Percentiles rank a stretch among this genome's conserved stretches.
These are phyloP conservation scores for Pterois miles DNA, from an alignment of 2,797 vertebrate genomes.

Conservation along the genomic window DNA sequence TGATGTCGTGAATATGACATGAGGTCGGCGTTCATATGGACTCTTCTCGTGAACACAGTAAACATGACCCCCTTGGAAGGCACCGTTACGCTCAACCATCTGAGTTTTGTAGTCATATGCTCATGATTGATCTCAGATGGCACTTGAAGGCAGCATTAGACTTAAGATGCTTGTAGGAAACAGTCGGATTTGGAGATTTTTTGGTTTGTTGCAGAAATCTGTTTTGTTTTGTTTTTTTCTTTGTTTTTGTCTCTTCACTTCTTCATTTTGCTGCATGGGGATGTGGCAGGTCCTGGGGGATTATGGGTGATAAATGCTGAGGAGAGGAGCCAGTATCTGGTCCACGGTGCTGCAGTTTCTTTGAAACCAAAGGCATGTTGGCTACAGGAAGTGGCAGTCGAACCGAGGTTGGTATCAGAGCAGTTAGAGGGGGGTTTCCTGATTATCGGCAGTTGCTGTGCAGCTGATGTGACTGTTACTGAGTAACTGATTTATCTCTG, in stretches of 20 bases:
- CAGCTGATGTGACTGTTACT: slow-evolving; percentile 9
- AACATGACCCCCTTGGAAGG: too few relatives aligned
- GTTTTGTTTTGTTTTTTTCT: background rate
- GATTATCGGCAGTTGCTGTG: slow-evolving; percentile 18
- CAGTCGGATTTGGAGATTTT: background rate
- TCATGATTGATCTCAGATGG: background rate
- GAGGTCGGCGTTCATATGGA: too few relatives aligned
- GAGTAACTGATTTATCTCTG: background rate
- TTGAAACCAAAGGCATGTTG: slow-evolving; percentile 27
- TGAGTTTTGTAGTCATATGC: background rate
- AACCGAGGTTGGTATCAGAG: background rate
- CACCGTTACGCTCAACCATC: background rate
- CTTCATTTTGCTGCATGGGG: slow-evolving; percentile 9
- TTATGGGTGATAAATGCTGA: slow-evolving; percentile 1
- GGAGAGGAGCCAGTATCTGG: slow-evolving; percentile 17
- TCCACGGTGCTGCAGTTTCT: slow-evolving; percentile 7
- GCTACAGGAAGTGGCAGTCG: background rate
- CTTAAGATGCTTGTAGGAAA: slow-evolving; percentile 9
- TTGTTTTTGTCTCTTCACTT: background rate
- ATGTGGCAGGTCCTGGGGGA: slow-evolving; percentile 4
- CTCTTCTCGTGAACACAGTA: too few relatives aligned
- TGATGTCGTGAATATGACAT: too few relatives aligned
- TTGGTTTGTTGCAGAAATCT: background rate
- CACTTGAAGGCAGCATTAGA: slow-evolving; percentile 1
- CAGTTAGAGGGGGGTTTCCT: background rate